Evolutionary conservation across 2,888 invertebrate species (phyloP), one percentile per base, ranked within the genome.

Genomic region (Sminthurides aquaticus): DNA sequence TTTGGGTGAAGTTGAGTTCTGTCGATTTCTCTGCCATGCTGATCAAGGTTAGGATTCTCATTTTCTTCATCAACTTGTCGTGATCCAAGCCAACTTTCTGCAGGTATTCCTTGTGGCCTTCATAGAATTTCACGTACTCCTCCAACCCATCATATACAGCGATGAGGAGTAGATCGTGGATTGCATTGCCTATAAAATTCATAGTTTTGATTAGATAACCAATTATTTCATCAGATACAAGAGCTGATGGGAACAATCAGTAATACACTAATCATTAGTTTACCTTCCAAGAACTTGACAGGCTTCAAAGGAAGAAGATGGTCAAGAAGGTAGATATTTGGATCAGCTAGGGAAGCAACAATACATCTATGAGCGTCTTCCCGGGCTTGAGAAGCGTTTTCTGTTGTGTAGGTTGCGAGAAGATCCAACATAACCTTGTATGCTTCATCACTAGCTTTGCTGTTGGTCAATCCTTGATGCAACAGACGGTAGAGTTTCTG

Each of bases 321-420:
- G 80, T 99, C 99, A 76, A 99, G 82, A 22, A 98, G 84, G 81
- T 95, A 97, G 72, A 94, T 91, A 77, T 89, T 91, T 18, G 97
- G 96, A 80, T 98, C 97, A 5, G 91, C 94, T 64, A 99, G 81
- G 24, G 96, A 96, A 1, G 97, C 91, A 20, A 91, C 88, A 76
- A 99, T 97, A 79, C 98, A 98, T 76, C 90, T 87, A 77, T 92
- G 91, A 1, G 99, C 98, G 81, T 99, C 98, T 78, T 96, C 95
- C 71, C 95, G 84, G 0, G 98, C 98, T 71, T 93, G 90, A 1
- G 92, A 92, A 0, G 98, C 98, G 81, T 97, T 97, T 77, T 96
- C 96, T 68, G 93, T 89, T 68, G 94, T 89, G 79, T 98, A 99
- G 0, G 98, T 97, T 26, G 93, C 92, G 64, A 99, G 81, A 1